Base-by-base conservation (phyloP, 2,797 vertebrate species). In the Gastrophryne carolinensis region DNA sequence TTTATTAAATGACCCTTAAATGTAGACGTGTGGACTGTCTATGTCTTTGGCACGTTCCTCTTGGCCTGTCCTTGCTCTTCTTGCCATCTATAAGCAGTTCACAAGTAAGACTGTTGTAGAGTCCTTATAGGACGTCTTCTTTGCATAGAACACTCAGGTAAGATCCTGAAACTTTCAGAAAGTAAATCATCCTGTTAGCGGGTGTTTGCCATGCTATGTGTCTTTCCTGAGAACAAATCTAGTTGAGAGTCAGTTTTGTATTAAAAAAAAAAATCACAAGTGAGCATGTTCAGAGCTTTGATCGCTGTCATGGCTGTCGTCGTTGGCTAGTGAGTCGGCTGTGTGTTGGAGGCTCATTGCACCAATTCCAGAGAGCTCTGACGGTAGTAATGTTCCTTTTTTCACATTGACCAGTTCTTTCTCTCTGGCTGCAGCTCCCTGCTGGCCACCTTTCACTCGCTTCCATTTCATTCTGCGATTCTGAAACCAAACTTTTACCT, bases 401-500 rank as follows among this genome's bases (percentile, higher is more conserved):
- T 98, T 98, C 88, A 99, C 96, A 60, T 98, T 98, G 79, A 95
- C 96, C 87, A 98, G 94, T 95, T 99, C 97, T 84, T 98, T 98
- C 83, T 98, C 96, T 50, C 95, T 91, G 3, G 96, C 96, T 0
- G 95, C 95, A 3, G 94, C 95, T 72, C 96, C 97, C 88, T 98
- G 97, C 84, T 99, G 97, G 56, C 97, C 96, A 23, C 97, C 97
- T 86, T 98, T 99, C 83, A 99, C 97, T 52, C 97, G 84, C 84
- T 99, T 99, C 97, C 97, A 99, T 86, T 99, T 99, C 97, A 99
- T 99, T 66, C 97, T 84, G 71, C 97, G 88, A 91, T 99, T 99
- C 87, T 99, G 97, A 90, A 98, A 99, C 97, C 97, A 99, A 72
- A 98, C 97, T 85, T 99, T 99, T 78, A 99, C 97, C 97, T 99